Percentiles rank a stretch among this genome's conserved stretches.
Evolutionary conservation across 1,140 invertebrate species (phyloP).

Genomic region (Pachypsylla venusta): DNA sequence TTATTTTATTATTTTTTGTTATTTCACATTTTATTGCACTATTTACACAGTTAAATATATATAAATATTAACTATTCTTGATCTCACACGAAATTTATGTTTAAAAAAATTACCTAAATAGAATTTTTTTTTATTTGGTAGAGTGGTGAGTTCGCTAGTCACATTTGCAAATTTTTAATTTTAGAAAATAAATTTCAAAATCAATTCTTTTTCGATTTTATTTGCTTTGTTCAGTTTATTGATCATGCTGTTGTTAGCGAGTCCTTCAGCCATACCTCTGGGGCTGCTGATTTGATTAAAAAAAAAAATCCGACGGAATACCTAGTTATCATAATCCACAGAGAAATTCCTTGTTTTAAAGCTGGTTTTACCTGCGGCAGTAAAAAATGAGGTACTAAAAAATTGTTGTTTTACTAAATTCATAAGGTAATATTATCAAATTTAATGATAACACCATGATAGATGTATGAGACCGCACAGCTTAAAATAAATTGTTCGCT

Average conservation of each 20-base stretch:
- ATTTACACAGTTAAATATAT: neutral
- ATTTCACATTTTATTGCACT: slow-evolving; percentile 3
- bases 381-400: too few species aligned
- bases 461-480: too few species aligned
- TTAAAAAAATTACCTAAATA: neutral
- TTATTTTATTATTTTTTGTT: neutral
- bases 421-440: too few species aligned
- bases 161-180: neutral
- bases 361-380: too few species aligned
- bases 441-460: too few species aligned
- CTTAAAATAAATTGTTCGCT: too few species aligned
- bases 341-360: too few species aligned
- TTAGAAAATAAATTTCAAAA: neutral
- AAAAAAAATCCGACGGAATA: neutral
- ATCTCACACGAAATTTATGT: neutral
- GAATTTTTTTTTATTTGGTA: neutral
- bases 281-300: too few species aligned
- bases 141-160: slow-evolving; percentile 7
- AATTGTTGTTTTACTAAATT: too few species aligned
- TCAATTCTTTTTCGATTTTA: neutral
- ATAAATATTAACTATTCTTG: neutral
- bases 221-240: neutral
- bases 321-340: neutral
- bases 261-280: too few species aligned
- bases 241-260: too few species aligned